Evolutionary conservation across 2,888 invertebrate genomes (phyloP).

Genomic region (Trypoxylon attenuatum): DNA sequence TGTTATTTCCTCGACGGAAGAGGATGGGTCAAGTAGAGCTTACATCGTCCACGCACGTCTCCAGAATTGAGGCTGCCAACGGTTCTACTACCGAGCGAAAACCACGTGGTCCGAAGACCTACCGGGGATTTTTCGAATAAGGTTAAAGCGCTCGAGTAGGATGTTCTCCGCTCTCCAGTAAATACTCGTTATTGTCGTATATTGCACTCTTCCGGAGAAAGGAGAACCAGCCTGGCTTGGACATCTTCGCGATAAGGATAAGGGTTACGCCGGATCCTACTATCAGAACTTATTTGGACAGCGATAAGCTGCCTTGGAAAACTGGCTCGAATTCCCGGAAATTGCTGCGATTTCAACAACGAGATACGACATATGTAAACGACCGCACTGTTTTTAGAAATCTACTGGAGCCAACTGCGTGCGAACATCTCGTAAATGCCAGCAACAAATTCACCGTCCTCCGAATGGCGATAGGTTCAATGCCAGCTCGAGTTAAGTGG

Average conservation of each 20-base stretch:
- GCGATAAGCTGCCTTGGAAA: constrained; percentile 16
- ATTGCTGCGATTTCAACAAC: not conserved
- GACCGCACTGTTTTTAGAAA: not conserved
- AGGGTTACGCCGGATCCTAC: constrained; percentile 7
- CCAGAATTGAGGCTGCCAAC: too few relatives aligned
- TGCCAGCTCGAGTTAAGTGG: too few relatives aligned
- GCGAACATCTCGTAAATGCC: not conserved
- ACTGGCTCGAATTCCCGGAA: not conserved
- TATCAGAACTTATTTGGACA: constrained; percentile 35
- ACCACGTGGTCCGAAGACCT: too few relatives aligned
- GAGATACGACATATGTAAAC: not conserved
- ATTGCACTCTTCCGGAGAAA: constrained; percentile 4
- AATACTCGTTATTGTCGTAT: constrained; percentile 21
- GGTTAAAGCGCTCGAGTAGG: too few relatives aligned
- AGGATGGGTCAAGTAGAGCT: too few relatives aligned
- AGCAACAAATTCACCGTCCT: too few relatives aligned
- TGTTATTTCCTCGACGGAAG: too few relatives aligned
- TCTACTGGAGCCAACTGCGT: not conserved
- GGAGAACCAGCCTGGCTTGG: not conserved
- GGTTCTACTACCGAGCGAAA: too few relatives aligned
- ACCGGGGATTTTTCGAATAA: too few relatives aligned
- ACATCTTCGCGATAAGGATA: constrained; percentile 19
- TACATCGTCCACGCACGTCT: too few relatives aligned
- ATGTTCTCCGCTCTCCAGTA: constrained; percentile 9
- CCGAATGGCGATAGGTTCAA: too few relatives aligned